Conservation (phyloP, 2,113 vertebrate species). For the Motacilla alba region DNA sequence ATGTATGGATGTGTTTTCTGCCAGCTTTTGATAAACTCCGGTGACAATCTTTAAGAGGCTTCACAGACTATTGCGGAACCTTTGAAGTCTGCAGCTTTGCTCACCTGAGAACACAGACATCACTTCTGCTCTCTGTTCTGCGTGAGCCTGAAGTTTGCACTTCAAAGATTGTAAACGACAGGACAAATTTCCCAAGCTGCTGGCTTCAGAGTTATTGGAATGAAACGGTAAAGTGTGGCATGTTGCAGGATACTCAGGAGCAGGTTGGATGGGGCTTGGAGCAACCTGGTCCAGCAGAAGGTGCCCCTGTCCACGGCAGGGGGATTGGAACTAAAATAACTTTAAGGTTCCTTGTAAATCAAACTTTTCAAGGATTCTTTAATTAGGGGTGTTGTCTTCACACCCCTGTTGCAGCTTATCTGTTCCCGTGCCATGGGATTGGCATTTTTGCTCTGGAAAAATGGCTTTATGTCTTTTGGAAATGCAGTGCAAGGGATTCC, state of each 20-base stretch:
- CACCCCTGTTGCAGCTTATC: fast-evolving
- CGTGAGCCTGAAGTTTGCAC: background rate
- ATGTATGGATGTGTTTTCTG: background rate
- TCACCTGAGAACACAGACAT: conserved; percentile 17
- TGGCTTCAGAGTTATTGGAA: background rate
- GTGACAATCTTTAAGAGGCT: conserved; percentile 50
- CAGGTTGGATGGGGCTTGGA: background rate
- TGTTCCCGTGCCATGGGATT: fast-evolving
- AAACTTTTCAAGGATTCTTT: background rate
- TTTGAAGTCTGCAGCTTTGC: conserved; percentile 52
- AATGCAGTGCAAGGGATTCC: background rate
- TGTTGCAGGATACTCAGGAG: background rate
- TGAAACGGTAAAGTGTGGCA: background rate
- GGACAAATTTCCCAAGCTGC: background rate
- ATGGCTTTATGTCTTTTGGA: background rate
- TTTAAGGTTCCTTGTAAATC: background rate
- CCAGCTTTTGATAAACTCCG: conserved; percentile 16
- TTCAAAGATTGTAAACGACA: conserved; percentile 20
- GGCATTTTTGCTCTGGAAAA: background rate
- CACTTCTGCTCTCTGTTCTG: conserved; percentile 3
- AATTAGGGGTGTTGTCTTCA: no score
- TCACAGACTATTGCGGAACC: background rate
- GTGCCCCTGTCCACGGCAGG: background rate
- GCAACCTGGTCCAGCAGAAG: background rate
- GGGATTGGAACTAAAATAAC: background rate